Evolutionary conservation across 2,888 invertebrate genomes (phyloP).

Genomic region (Allolobophora icterica): DNA sequence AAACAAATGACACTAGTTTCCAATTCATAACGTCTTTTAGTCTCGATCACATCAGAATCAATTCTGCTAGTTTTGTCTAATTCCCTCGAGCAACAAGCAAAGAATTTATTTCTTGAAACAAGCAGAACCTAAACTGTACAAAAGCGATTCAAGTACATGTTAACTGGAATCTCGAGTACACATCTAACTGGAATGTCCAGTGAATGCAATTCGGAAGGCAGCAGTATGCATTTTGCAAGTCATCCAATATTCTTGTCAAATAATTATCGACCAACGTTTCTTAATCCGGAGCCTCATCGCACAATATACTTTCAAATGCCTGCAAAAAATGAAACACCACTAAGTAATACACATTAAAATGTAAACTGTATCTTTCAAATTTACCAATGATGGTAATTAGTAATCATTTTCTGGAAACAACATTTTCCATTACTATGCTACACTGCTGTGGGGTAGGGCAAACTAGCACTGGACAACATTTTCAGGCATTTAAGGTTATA

Average conservation of each 20-base stretch:
- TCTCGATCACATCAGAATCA: neutral
- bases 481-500: neutral
- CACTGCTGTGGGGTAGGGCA: neutral
- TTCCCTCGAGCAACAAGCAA: neutral
- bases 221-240: neutral
- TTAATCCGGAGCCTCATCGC: slow-evolving; percentile 21
- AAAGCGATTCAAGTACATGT: neutral
- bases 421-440: neutral
- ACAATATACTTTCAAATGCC: slow-evolving; percentile 14
- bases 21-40: neutral
- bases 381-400: neutral
- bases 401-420: neutral
- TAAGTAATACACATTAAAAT: neutral
- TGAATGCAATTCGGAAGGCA: slow-evolving; percentile 1
- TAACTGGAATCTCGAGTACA: neutral
- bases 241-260: slow-evolving; percentile 8
- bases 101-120: slow-evolving; percentile 17
- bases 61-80: neutral
- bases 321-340: slow-evolving; percentile 8
- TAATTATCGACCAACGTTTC: neutral
- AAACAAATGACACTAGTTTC: neutral
- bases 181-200: neutral
- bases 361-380: neutral
- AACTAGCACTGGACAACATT: slow-evolving; percentile 1
- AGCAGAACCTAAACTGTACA: neutral